Evolutionary conservation across 2,888 invertebrate species (phyloP), one percentile per base, ranked within the genome.

Genomic region (Nipponacmea schrenckii): DNA sequence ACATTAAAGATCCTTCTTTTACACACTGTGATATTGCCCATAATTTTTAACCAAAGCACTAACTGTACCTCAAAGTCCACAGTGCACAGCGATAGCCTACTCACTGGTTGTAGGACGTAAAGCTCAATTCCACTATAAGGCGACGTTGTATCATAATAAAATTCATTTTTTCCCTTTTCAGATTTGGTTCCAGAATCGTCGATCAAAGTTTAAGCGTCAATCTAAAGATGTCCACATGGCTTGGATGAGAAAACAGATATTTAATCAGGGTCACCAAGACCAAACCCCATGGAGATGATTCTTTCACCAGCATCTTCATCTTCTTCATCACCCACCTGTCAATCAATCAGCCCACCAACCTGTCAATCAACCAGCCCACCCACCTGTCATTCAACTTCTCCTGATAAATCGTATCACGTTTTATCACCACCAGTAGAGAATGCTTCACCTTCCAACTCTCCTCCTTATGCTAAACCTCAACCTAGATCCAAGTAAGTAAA

Each of bases 161-260:
- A 31, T 31, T 31, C 31, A 4, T 1, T 56, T n/a, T 56, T 0
- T 56, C 7, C 8, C 10, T 24, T 56, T 56, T 24, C 56, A 56
- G 56, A 56, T 56, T 24, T 56, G 56, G 56, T 56, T 56, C 24
- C 56, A 56, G 15, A 56, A 56, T 56, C 56, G 56, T 15, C 56
- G 56, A 2, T 56, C 56, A 20, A 56, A 56, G 14, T 56, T 56
- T 24, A 56, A 56, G 20, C 56, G 56, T 14, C 56, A 56, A 14
- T 56, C 56, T 8, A 56, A 56, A 56, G 56, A 24, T 12, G 56
- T 20, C 56, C 56, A 56, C 56, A 56, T 56, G 56, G 56, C 56
- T 12, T 56, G 56, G 56, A 56, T 56, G 56, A 56, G 56, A 56
- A 56, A 56, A 56, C 56, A 56, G 56, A 56, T 56, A 10, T 56